Conservation (phyloP, 1,140 invertebrate genomes). For the Spodoptera frugiperda region DNA sequence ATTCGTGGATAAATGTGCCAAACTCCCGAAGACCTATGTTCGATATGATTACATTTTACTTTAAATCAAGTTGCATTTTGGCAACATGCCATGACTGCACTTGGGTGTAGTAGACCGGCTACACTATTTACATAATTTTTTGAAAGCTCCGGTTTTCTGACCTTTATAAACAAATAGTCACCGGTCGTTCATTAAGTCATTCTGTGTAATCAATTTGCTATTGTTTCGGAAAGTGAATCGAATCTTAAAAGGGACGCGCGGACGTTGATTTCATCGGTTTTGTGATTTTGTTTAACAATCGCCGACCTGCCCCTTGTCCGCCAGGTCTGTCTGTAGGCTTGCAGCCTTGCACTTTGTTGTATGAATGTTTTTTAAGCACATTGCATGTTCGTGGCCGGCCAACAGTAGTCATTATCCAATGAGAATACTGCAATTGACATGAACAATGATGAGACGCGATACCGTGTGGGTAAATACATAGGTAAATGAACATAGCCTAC, state of each 20-base stretch:
- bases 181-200: neutral
- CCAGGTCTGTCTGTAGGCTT: constrained; percentile 11
- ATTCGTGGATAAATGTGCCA: neutral
- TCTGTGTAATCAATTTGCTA: constrained; percentile 7
- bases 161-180: constrained; percentile 5
- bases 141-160: neutral
- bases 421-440: constrained; percentile 69
- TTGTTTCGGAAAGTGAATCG: constrained; percentile 24
- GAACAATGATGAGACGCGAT: constrained; percentile 68
- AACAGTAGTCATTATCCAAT: constrained; percentile 68
- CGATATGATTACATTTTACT: neutral
- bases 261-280: neutral
- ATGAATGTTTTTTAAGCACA: constrained; percentile 65
- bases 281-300: constrained; percentile 19
- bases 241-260: neutral
- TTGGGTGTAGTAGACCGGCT: neutral
- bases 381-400: constrained; percentile 58
- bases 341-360: constrained; percentile 7
- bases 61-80: neutral
- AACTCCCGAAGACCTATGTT: neutral
- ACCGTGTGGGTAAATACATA: constrained; percentile 56
- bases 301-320: neutral
- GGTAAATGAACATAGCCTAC: constrained; percentile 50
- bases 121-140: neutral
- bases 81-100: neutral